phyloP scores from a whole-genome alignment of 2,113 vertebrate genomes.

The Aviceda subcristata region DNA sequence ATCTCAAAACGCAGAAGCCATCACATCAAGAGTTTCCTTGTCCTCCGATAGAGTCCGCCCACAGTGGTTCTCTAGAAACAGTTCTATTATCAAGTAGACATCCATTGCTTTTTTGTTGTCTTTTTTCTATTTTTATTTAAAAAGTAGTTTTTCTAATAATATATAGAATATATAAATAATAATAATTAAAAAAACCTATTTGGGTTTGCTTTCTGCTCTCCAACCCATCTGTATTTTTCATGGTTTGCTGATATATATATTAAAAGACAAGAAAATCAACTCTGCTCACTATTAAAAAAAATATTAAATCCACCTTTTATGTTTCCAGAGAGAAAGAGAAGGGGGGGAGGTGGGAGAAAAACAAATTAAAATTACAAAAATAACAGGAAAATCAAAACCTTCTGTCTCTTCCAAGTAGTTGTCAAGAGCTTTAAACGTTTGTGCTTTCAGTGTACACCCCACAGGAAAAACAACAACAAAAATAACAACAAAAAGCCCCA shows the following conservation, averaged over 20 bases:
- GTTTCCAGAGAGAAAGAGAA: constrained; percentile 54
- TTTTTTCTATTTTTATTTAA: constrained; percentile 53
- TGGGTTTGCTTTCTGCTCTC: constrained; percentile 62
- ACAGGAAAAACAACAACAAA: constrained; percentile 19
- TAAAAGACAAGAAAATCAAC: constrained; percentile 74
- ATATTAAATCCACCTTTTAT: constrained; percentile 46
- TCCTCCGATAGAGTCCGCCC: constrained; percentile 45
- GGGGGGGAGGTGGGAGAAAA: neutral
- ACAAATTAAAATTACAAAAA: constrained; percentile 28
- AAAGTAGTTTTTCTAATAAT: constrained; percentile 71
- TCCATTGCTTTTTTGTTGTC: constrained; percentile 56
- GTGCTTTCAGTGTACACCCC: constrained; percentile 73
- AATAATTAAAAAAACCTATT: constrained; percentile 71
- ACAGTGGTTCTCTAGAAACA: constrained; percentile 61
- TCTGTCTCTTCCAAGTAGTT: constrained; percentile 51
- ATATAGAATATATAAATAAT: constrained; percentile 78
- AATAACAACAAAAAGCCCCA: neutral
- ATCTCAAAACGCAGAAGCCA: constrained; percentile 54
- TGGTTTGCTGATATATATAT: constrained; percentile 70
- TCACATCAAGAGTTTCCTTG: constrained; percentile 50
- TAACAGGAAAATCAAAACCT: constrained; percentile 29
- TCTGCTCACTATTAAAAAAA: constrained; percentile 74
- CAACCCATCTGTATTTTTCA: constrained; percentile 59
- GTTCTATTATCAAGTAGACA: constrained; percentile 66
- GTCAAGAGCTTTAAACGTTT: constrained; percentile 67